Percentiles rank a stretch among this genome's conserved stretches.
Evolutionary conservation across 2,888 invertebrate species (phyloP).

Genomic region (Agonopterix alstromeriana): DNA sequence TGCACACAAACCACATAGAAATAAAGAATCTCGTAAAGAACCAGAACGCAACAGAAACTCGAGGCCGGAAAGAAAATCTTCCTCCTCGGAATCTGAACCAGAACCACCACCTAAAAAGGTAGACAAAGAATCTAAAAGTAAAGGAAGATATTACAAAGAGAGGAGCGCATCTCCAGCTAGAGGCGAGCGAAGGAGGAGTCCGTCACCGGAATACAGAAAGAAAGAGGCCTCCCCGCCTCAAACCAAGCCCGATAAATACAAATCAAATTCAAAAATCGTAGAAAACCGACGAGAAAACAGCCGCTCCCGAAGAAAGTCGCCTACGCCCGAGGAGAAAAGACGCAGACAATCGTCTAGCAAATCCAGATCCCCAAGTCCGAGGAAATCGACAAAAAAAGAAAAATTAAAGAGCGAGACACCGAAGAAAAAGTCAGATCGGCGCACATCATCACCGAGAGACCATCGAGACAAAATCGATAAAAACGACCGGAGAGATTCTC

Average conservation of each 20-base stretch:
- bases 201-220: slow-evolving; percentile 34
- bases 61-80: slow-evolving; percentile 28
- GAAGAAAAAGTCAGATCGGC: slow-evolving; percentile 37
- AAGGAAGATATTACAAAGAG: slow-evolving; percentile 29
- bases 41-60: slow-evolving; percentile 40
- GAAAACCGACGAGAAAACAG: slow-evolving; percentile 35
- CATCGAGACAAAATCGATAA: slow-evolving; percentile 19
- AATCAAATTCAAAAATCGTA: slow-evolving; percentile 25
- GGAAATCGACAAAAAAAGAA: slow-evolving; percentile 28
- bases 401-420: slow-evolving; percentile 30
- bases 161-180: slow-evolving; percentile 25
- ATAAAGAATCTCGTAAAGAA: slow-evolving; percentile 35
- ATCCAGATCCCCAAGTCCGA: slow-evolving; percentile 40
- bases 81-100: slow-evolving; percentile 47
- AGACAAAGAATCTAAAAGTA: slow-evolving; percentile 30
- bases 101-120: slow-evolving; percentile 35
- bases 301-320: slow-evolving; percentile 30
- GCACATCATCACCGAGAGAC: slow-evolving; percentile 25
- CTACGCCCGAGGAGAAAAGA: slow-evolving; percentile 29
- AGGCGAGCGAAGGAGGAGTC: slow-evolving; percentile 34
- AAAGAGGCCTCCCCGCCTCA: slow-evolving; percentile 36
- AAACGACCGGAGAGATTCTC: slow-evolving; percentile 28
- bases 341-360: slow-evolving; percentile 26
- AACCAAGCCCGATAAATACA: slow-evolving; percentile 38
- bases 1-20: slow-evolving; percentile 28